These are phyloP conservation scores for Euglossa dilemma DNA, from an alignment of 1,140 invertebrate species.

Conservation along the genomic window DNA sequence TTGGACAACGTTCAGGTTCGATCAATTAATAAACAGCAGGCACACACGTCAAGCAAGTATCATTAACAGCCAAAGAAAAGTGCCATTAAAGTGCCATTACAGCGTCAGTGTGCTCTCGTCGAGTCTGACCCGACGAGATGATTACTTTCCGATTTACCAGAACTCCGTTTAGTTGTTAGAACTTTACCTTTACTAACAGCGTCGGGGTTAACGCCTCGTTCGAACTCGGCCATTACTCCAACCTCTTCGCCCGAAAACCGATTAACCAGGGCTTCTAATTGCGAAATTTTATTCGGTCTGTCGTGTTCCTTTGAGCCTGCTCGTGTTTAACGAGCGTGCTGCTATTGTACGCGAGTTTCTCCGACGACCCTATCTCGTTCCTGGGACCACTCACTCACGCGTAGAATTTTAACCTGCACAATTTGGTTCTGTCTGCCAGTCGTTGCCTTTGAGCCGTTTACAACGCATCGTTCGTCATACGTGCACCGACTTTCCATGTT, in stretches of 20 bases:
- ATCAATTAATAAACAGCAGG: not conserved
- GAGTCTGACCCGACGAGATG: not conserved
- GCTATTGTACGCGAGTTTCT: conserved; percentile 54
- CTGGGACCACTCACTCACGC: conserved; percentile 61
- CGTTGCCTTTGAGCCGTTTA: conserved; percentile 56
- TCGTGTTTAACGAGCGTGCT: conserved; percentile 30
- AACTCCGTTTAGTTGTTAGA: not conserved
- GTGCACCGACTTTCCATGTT: not conserved
- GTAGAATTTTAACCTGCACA: conserved; percentile 66
- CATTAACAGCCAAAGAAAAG: conserved; percentile 14
- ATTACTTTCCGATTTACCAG: too few relatives aligned
- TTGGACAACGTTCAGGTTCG: not conserved
- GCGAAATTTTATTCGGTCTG: not conserved
- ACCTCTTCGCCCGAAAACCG: not conserved
- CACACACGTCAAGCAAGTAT: conserved; percentile 1
- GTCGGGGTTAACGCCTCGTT: not conserved
- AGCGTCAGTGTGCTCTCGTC: not conserved
- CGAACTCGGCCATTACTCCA: not conserved
- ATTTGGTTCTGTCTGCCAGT: conserved; percentile 61
- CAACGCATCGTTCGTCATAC: conserved; percentile 34
- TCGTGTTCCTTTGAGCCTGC: conserved; percentile 6
- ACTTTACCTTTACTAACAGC: not conserved
- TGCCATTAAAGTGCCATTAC: not conserved
- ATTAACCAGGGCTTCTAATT: not conserved
- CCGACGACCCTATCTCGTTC: conserved; percentile 57